Conservation (phyloP, 2,113 vertebrate species). For the Tychaedon coryphoeus region DNA sequence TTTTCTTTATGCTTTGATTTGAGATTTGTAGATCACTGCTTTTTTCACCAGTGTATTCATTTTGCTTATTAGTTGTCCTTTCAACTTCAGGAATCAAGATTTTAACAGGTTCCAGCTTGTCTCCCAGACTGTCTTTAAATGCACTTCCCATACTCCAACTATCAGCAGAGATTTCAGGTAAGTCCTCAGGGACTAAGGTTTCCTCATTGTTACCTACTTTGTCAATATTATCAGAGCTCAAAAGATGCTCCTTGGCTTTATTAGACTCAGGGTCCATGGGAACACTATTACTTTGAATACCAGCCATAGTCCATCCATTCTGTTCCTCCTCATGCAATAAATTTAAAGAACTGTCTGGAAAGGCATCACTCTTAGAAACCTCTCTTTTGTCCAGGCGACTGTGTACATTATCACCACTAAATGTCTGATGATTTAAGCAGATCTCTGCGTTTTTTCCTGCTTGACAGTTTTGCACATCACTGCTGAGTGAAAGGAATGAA, state of each 20-base stretch:
- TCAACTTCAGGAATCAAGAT: slow-evolving; percentile 69
- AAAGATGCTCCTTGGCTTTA: neutral
- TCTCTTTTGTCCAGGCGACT: slow-evolving; percentile 13
- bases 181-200: neutral
- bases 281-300: slow-evolving; percentile 32
- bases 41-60: neutral
- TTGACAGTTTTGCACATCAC: slow-evolving; percentile 60
- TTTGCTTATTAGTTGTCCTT: neutral
- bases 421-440: slow-evolving; percentile 58
- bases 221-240: neutral
- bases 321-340: slow-evolving; percentile 72
- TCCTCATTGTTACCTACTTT: neutral
- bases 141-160: slow-evolving; percentile 85
- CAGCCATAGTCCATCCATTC: slow-evolving; percentile 45
- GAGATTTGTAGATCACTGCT: neutral
- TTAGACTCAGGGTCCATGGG: neutral
- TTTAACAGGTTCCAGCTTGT: slow-evolving; percentile 81
- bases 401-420: slow-evolving; percentile 17
- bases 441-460: slow-evolving; percentile 48
- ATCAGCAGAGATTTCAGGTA: slow-evolving; percentile 73
- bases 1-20: slow-evolving; percentile 59
- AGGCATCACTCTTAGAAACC: slow-evolving; percentile 6
- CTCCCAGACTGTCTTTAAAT: slow-evolving; percentile 70
- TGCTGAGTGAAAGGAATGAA: slow-evolving; percentile 58
- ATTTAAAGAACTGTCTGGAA: slow-evolving; percentile 35